Percentiles rank a stretch among this genome's conserved stretches.
phyloP scores from a whole-genome alignment of 2,797 vertebrate species.

The Pampus argenteus region DNA sequence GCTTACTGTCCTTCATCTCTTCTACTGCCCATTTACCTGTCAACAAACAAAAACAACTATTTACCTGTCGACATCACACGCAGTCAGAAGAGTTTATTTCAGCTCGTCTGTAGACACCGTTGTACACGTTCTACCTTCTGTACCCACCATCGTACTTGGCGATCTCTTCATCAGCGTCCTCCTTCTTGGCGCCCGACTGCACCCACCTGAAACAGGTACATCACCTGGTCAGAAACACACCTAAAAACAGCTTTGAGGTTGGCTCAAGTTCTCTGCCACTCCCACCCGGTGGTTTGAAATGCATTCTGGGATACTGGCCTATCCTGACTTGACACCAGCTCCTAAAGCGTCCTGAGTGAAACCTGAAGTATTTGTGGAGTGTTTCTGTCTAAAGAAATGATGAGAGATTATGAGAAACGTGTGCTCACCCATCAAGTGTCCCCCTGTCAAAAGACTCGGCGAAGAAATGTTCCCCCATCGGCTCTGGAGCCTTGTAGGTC shows the following conservation, averaged over 20 bases:
- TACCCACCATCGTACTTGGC: slow-evolving; percentile 96
- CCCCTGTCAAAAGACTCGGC: slow-evolving; percentile 95
- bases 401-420: too few species aligned
- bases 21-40: slow-evolving; percentile 96
- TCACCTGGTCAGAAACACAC: not conserved
- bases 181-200: slow-evolving; percentile 95
- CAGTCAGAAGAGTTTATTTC: too few species aligned
- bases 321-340: too few species aligned
- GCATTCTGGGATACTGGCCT: too few species aligned
- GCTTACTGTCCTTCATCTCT: slow-evolving; percentile 95
- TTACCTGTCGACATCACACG: not conserved
- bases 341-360: not conserved
- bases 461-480: slow-evolving; percentile 94
- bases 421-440: slow-evolving; percentile 92
- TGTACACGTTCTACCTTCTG: too few species aligned
- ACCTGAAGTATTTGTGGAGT: too few species aligned
- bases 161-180: slow-evolving; percentile 95
- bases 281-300: too few species aligned
- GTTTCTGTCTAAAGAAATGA: too few species aligned
- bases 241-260: too few species aligned
- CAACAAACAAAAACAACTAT: not conserved
- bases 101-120: too few species aligned
- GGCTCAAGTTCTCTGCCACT: too few species aligned
- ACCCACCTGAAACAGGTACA: slow-evolving; percentile 88
- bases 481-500: slow-evolving; percentile 93